These are phyloP conservation scores for Stercorarius parasiticus DNA, from an alignment of 2,113 vertebrate genomes.

Conservation along the genomic window DNA sequence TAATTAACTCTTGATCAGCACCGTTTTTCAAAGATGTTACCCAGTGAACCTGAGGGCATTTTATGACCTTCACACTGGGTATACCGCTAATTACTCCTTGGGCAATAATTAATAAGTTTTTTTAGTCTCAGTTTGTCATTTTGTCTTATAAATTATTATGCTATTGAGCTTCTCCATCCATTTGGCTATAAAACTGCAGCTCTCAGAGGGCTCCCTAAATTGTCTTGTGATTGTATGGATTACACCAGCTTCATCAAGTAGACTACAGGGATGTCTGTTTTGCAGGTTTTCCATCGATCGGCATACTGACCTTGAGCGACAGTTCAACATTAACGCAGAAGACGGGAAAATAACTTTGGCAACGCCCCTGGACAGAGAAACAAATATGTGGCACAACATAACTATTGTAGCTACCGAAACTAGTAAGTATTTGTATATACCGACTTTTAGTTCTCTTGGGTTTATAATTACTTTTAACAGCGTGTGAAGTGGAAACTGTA, in stretches of 20 bases:
- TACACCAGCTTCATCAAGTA: constrained; percentile 12
- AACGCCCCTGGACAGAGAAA: constrained; percentile 92
- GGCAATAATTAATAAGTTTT: constrained; percentile 80
- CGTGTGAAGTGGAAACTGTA: not conserved
- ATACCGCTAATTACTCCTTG: constrained; percentile 80
- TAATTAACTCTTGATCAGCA: constrained; percentile 81
- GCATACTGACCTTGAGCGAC: constrained; percentile 96
- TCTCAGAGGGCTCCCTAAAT: constrained; percentile 45
- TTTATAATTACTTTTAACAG: not conserved
- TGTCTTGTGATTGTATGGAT: constrained; percentile 23
- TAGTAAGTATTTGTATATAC: constrained; percentile 80
- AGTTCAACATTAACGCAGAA: constrained; percentile 97
- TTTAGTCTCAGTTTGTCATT: constrained; percentile 59
- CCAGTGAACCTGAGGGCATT: constrained; percentile 68
- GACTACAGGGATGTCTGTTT: constrained; percentile 67
- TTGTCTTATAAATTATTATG: constrained; percentile 66
- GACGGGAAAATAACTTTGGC: constrained; percentile 95
- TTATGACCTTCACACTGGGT: constrained; percentile 70
- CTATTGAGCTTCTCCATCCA: constrained; percentile 50
- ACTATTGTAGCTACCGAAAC: constrained; percentile 96
- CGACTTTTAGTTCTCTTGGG: not conserved
- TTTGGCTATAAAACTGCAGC: constrained; percentile 44
- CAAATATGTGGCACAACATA: constrained; percentile 96
- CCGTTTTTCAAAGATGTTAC: constrained; percentile 68
- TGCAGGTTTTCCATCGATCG: constrained; percentile 97